Evolutionary conservation across 2,113 vertebrate genomes (phyloP).

Genomic region (Eidolon helvum): DNA sequence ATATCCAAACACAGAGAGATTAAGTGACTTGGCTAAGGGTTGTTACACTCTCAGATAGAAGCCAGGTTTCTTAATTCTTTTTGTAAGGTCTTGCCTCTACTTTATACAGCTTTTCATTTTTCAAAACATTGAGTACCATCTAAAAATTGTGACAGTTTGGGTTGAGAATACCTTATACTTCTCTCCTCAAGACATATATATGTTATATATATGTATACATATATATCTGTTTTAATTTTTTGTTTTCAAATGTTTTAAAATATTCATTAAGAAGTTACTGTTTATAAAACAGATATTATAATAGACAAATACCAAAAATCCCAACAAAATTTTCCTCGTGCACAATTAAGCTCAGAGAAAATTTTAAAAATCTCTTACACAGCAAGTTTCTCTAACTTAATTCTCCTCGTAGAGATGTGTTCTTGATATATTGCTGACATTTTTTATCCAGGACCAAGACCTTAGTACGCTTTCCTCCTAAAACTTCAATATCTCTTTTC

Average conservation of each 20-base stretch:
- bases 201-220: neutral
- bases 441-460: neutral
- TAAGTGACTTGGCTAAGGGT: neutral
- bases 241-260: neutral
- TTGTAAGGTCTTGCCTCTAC: neutral
- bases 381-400: neutral
- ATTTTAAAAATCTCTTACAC: neutral
- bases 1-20: neutral
- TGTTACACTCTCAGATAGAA: neutral
- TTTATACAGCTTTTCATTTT: neutral
- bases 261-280: neutral
- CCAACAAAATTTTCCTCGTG: neutral
- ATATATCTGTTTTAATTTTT: neutral
- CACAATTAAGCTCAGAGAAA: neutral
- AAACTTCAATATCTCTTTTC: neutral
- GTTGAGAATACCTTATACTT: neutral
- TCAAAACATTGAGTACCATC: neutral
- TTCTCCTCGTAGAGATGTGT: neutral
- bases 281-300: neutral
- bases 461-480: neutral
- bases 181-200: neutral
- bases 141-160: neutral
- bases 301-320: neutral
- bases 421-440: slow-evolving; percentile 14
- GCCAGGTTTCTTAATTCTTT: neutral